phyloP scores from a whole-genome alignment of 2,888 invertebrate genomes.

The Odontocolon sp. region DNA sequence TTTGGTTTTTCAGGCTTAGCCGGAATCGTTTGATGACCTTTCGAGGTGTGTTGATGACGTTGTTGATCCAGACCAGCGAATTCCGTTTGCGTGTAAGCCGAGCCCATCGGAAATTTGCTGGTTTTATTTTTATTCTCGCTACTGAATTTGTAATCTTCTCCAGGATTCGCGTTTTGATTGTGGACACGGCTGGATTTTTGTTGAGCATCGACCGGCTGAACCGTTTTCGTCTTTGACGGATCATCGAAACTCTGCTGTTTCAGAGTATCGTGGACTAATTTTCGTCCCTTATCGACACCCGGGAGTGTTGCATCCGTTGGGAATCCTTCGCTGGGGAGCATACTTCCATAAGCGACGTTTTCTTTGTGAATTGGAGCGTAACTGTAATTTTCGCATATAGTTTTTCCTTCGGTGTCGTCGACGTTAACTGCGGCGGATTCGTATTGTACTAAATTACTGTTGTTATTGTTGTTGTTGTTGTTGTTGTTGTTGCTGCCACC shows the following conservation, averaged over 20 bases:
- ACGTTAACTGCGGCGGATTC: constrained; percentile 64
- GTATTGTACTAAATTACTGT: constrained; percentile 68
- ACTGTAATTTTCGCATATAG: constrained; percentile 75
- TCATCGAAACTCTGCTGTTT: constrained; percentile 67
- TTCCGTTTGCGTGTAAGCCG: constrained; percentile 76
- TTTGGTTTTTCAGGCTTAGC: constrained; percentile 73
- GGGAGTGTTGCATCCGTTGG: constrained; percentile 59
- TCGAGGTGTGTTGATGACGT: constrained; percentile 66
- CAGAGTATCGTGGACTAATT: constrained; percentile 67
- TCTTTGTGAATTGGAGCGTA: constrained; percentile 75
- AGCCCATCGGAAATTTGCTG: constrained; percentile 73
- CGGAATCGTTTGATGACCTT: constrained; percentile 66
- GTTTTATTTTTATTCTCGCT: constrained; percentile 72
- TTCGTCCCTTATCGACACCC: constrained; percentile 72
- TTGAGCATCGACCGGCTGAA: constrained; percentile 66
- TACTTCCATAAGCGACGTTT: constrained; percentile 65
- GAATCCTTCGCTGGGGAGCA: constrained; percentile 67
- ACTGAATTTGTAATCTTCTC: constrained; percentile 70
- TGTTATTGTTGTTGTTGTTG: constrained; percentile 62
- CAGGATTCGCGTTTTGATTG: constrained; percentile 60
- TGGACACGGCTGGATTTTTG: constrained; percentile 66
- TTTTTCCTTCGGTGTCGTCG: constrained; percentile 70
- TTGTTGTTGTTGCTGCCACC: constrained; percentile 59
- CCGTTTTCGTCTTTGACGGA: constrained; percentile 70
- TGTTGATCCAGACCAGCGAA: constrained; percentile 71